Percentiles rank a stretch among this genome's conserved stretches.
phyloP scores from a whole-genome alignment of 2,888 invertebrate genomes.

The Lochmaea crataegi region DNA sequence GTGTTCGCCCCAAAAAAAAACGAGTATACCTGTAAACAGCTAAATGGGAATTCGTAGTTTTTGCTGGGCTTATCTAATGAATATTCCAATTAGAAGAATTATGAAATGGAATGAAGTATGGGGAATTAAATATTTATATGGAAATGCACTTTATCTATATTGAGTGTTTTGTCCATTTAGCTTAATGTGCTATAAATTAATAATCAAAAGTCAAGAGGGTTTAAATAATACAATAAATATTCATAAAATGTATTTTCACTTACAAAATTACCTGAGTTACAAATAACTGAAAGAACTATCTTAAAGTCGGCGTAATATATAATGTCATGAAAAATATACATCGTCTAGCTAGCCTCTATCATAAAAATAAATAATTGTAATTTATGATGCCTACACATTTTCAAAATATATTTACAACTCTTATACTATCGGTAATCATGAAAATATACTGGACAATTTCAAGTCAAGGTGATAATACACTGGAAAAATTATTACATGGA shows the following conservation, averaged over 20 bases:
- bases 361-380: conserved; percentile 19
- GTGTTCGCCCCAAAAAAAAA: too few species aligned
- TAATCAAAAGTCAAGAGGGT: too few species aligned
- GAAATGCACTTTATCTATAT: too few species aligned
- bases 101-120: too few species aligned
- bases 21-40: too few species aligned
- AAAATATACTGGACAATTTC: background rate
- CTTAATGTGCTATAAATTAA: too few species aligned
- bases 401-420: conserved; percentile 13
- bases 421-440: background rate
- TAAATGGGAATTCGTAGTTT: background rate
- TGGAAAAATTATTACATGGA: background rate
- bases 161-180: too few species aligned
- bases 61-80: background rate
- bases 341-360: background rate
- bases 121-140: too few species aligned
- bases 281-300: conserved; percentile 6
- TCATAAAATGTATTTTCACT: background rate
- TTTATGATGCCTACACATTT: background rate
- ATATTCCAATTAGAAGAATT: too few species aligned
- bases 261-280: conserved; percentile 28
- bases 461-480: background rate
- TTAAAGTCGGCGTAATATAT: background rate
- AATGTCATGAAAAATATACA: conserved; percentile 15
- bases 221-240: background rate